phyloP scores from a whole-genome alignment of 1,140 invertebrate genomes.

The Dysdera silvatica region DNA sequence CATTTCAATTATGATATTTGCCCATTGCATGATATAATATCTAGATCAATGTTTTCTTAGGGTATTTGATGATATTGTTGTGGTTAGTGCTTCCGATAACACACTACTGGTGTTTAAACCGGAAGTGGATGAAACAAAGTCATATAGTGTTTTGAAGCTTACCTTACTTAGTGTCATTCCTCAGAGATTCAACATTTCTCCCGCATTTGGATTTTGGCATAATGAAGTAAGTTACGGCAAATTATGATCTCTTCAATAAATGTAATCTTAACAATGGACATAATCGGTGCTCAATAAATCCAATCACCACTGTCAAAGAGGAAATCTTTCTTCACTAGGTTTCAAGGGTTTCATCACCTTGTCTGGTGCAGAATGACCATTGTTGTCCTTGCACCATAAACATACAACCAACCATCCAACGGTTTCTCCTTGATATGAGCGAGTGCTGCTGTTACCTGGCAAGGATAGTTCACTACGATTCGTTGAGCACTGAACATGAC shows the following conservation, averaged over 20 bases:
- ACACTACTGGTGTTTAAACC: constrained; percentile 3
- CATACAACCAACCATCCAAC: background rate
- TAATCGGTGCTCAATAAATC: background rate
- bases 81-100: constrained; percentile 4
- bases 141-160: background rate
- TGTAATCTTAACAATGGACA: background rate
- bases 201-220: constrained; percentile 4
- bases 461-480: too few relatives aligned
- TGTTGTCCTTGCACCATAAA: background rate
- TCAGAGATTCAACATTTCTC: background rate
- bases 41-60: background rate
- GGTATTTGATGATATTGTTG: constrained; percentile 4
- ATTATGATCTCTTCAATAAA: background rate
- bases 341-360: background rate
- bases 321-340: too few relatives aligned
- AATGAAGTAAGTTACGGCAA: constrained; percentile 16
- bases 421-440: too few relatives aligned
- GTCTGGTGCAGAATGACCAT: background rate
- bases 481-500: too few relatives aligned
- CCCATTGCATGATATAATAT: too few relatives aligned
- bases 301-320: too few relatives aligned
- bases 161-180: background rate
- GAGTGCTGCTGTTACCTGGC: too few relatives aligned
- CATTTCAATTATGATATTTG: too few relatives aligned
- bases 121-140: background rate